Evolutionary conservation across 2,797 vertebrate genomes (phyloP), one percentile per base, ranked within the genome.

Genomic region (Bradypus variegatus): DNA sequence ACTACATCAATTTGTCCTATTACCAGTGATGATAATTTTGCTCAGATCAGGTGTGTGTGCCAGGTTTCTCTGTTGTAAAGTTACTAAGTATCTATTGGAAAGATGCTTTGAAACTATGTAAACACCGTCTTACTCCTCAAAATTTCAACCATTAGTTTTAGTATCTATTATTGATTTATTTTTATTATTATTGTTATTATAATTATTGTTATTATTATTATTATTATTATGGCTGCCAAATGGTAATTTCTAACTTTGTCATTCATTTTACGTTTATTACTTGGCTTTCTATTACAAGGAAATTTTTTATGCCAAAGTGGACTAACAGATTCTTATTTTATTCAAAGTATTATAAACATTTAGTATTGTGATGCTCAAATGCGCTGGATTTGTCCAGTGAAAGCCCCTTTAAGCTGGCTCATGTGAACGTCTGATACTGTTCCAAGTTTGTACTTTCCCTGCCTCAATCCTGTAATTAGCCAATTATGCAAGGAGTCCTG

Each of bases 241-340:
- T 67, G 45, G 3, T 79, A 25, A 82, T 36, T 58, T 64, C 50
- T 92, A 29, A 88, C 85, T 88, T 91, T 13, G 60, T 87, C 5
- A 73, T 81, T 92, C 50, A 23, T 85, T 95, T 91, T 85, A 13
- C 58, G 77, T 77, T 86, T 89, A 76, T 85, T 60, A 88, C 64
- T 76, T 87, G 62, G n/a, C 45, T 87, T 92, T 86, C 53, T 75
- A 38, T n/a, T n/a, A 0, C 76, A 76, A 91, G 62, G 19, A 88
- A 88, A 62, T 67, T 48, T 73, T 79, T 31, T 89, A 3, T 91
- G 29, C 75, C 45, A 80, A 6, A 70, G 18, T 76, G 33, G 31
- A 31, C 50, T 86, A 82, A 82, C 48, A 14, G 41, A 48, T 87
- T 80, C 38, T 70, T 72, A 80, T 73, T 89, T 70, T 65, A 84